phyloP scores from a whole-genome alignment of 2,797 vertebrate genomes.

The Jordanella pulchra region DNA sequence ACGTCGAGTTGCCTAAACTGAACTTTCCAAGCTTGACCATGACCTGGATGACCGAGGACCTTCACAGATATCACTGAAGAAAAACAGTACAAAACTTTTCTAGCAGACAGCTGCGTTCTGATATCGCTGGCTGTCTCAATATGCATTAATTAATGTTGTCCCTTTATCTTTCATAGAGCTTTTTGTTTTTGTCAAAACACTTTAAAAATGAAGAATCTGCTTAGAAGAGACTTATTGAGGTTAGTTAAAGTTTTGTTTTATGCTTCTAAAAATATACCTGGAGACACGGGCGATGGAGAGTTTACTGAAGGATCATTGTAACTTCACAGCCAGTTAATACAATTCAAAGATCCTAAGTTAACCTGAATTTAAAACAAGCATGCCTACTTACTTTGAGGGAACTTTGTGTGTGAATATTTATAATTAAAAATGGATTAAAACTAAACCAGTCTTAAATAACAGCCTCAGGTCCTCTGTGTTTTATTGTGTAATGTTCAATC shows the following conservation, averaged over 20 bases:
- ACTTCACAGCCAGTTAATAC: background rate
- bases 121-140: too few species aligned
- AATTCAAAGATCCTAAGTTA: background rate
- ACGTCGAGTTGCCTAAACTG: too few species aligned
- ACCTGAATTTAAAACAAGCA: background rate
- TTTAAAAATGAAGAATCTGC: too few species aligned
- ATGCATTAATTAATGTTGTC: too few species aligned
- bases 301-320: background rate
- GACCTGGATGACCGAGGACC: too few species aligned
- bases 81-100: too few species aligned
- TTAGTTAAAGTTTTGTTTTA: background rate
- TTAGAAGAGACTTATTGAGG: background rate
- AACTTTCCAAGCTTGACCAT: too few species aligned
- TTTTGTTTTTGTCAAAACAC: too few species aligned
- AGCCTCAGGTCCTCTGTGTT: background rate
- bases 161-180: too few species aligned
- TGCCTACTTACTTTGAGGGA: background rate
- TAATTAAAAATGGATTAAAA: background rate
- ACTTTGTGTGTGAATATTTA: background rate
- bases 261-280: background rate
- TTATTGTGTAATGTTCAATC: background rate
- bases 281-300: background rate
- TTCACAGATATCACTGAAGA: too few species aligned
- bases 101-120: too few species aligned
- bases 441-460: background rate